phyloP scores from a whole-genome alignment of 2,797 vertebrate genomes.

The Helicolenus hilgendorfi region DNA sequence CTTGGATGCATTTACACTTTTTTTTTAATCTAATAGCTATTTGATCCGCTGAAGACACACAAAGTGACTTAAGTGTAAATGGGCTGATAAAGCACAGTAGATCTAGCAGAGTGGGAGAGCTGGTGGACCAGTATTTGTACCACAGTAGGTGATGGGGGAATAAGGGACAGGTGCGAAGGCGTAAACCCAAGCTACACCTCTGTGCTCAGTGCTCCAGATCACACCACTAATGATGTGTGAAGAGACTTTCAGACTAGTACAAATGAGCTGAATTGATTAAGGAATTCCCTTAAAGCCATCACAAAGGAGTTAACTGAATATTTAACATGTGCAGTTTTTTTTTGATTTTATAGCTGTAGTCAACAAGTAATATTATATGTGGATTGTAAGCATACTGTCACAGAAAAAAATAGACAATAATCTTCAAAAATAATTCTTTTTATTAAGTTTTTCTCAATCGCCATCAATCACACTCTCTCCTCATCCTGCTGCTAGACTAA shows the following conservation, averaged over 20 bases:
- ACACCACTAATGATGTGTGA: neutral
- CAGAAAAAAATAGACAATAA: neutral
- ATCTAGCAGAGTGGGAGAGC: neutral
- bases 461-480: slow-evolving; percentile 3
- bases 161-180: neutral
- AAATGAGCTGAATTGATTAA: neutral
- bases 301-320: neutral
- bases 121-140: neutral
- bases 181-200: neutral
- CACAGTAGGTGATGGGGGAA: neutral
- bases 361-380: neutral
- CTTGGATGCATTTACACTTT: neutral
- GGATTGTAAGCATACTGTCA: neutral
- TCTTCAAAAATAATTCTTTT: neutral
- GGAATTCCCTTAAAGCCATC: neutral
- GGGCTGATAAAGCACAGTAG: neutral
- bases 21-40: neutral
- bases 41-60: neutral
- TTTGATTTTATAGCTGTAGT: neutral
- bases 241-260: neutral
- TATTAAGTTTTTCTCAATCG: neutral
- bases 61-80: neutral
- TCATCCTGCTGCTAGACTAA: neutral
- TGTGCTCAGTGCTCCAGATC: neutral
- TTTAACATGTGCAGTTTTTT: neutral